Evolutionary conservation across 2,888 invertebrate species (phyloP).

Genomic region (Lampropteryx suffumata): DNA sequence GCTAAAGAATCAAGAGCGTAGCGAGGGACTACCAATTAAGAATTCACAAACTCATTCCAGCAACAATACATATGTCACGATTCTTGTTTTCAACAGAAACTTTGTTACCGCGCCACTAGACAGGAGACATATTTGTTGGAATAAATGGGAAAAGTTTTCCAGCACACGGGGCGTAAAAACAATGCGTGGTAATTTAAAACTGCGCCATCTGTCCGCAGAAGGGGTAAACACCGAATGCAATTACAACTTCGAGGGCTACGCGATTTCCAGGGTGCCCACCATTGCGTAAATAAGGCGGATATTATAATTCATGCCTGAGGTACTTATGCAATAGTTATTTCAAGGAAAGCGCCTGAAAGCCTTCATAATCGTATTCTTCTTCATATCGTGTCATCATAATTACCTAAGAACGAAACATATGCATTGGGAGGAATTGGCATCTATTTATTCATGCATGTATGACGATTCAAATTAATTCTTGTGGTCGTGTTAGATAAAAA

Average conservation of each 20-base stretch:
- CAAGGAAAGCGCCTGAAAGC: too few relatives aligned
- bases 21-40: constrained; percentile 29
- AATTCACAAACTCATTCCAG: constrained; percentile 35
- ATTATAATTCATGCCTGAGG: too few relatives aligned
- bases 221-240: constrained; percentile 46
- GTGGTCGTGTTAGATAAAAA: too few relatives aligned
- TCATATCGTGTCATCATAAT: too few relatives aligned
- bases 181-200: constrained; percentile 45
- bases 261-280: constrained; percentile 36
- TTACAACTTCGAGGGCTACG: constrained; percentile 47
- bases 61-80: constrained; percentile 30
- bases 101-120: constrained; percentile 37
- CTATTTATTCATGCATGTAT: too few relatives aligned
- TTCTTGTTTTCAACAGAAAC: constrained; percentile 36
- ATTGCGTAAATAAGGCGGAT: neutral
- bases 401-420: too few relatives aligned
- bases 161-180: constrained; percentile 41
- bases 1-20: constrained; percentile 5
- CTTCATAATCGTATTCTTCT: too few relatives aligned
- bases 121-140: constrained; percentile 49
- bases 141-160: constrained; percentile 59
- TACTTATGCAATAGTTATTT: too few relatives aligned
- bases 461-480: too few relatives aligned
- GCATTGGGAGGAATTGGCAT: too few relatives aligned
- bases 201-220: constrained; percentile 46